A percentile compares a stretch with the other conserved stretches of the same genome.
Evolutionary conservation across 2,888 invertebrate species (phyloP).

Genomic region (Spodoptera littoralis): DNA sequence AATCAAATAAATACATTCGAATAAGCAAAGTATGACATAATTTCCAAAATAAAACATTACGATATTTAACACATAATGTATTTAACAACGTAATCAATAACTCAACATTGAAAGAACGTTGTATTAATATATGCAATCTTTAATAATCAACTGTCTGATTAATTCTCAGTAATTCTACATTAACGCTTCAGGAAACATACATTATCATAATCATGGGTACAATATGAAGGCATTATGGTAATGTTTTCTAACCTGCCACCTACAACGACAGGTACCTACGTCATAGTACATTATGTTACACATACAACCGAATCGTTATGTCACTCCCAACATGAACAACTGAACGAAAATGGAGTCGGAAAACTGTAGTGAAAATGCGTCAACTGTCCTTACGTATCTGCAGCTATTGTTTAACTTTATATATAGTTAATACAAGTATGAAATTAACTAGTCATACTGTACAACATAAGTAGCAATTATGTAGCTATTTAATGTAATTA

Average conservation of each 20-base stretch:
- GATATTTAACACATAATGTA: neutral
- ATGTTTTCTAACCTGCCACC: constrained; percentile 38
- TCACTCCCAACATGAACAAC: constrained; percentile 67
- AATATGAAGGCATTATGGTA: constrained; percentile 59
- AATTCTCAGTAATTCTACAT: constrained; percentile 33
- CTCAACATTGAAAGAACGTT: neutral
- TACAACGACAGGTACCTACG: constrained; percentile 59
- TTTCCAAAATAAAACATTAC: neutral
- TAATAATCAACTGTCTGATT: constrained; percentile 28
- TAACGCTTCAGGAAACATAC: constrained; percentile 43
- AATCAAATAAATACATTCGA: too few species aligned
- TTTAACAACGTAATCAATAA: neutral
- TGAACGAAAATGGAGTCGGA: constrained; percentile 57
- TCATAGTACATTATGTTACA: constrained; percentile 66
- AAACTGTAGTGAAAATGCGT: constrained; percentile 59
- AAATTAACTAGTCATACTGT: constrained; percentile 10
- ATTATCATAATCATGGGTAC: constrained; percentile 57
- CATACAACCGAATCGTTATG: constrained; percentile 65
- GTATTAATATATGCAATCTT: constrained; percentile 2
- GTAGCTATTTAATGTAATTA: constrained; percentile 29
- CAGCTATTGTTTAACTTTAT: constrained; percentile 20
- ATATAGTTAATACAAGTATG: constrained; percentile 6
- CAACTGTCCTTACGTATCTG: constrained; percentile 48
- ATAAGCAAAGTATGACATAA: too few species aligned
- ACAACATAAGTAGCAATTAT: constrained; percentile 13